Conservation (phyloP, 1,140 invertebrate species). For the Heliothis subflexa region DNA sequence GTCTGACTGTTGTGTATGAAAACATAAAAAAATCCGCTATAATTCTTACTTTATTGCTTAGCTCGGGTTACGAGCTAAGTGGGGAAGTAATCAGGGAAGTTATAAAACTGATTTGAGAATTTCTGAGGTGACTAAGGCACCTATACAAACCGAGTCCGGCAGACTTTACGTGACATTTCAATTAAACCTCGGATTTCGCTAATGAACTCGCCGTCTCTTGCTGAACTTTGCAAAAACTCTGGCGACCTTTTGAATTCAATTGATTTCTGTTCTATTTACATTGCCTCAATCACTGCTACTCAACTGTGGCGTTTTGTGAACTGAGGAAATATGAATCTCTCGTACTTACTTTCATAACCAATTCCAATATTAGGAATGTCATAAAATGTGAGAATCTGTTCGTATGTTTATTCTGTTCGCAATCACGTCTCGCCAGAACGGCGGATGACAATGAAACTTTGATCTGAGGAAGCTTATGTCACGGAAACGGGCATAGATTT, state of each 20-base stretch:
- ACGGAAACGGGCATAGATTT: slow-evolving; percentile 10
- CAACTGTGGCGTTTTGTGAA: slow-evolving; percentile 1
- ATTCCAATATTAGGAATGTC: slow-evolving; percentile 19
- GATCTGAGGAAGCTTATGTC: slow-evolving; percentile 31
- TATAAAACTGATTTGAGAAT: slow-evolving; percentile 48
- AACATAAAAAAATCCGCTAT: slow-evolving; percentile 32
- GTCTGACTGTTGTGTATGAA: slow-evolving; percentile 1
- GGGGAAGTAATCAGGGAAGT: slow-evolving; percentile 46
- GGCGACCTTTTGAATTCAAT: slow-evolving; percentile 59
- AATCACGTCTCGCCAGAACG: slow-evolving; percentile 14
- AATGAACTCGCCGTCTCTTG: slow-evolving; percentile 61
- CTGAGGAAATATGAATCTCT: slow-evolving; percentile 6
- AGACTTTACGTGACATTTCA: slow-evolving; percentile 67
- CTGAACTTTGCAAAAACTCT: slow-evolving; percentile 64
- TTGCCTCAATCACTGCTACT: slow-evolving; percentile 14
- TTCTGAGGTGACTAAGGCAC: slow-evolving; percentile 42
- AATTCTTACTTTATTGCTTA: slow-evolving; percentile 40
- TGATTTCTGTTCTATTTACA: slow-evolving; percentile 14
- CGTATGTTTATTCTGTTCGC: slow-evolving; percentile 28
- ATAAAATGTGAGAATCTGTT: slow-evolving; percentile 29
- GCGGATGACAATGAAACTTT: slow-evolving; percentile 33
- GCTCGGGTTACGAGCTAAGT: slow-evolving; percentile 36
- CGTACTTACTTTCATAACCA: slow-evolving; percentile 6
- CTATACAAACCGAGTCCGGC: slow-evolving; percentile 46
- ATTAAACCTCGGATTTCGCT: slow-evolving; percentile 67